Evolutionary conservation across 1,140 invertebrate species (phyloP), one percentile per base, ranked within the genome.

Genomic region (Semibalanus balanoides): DNA sequence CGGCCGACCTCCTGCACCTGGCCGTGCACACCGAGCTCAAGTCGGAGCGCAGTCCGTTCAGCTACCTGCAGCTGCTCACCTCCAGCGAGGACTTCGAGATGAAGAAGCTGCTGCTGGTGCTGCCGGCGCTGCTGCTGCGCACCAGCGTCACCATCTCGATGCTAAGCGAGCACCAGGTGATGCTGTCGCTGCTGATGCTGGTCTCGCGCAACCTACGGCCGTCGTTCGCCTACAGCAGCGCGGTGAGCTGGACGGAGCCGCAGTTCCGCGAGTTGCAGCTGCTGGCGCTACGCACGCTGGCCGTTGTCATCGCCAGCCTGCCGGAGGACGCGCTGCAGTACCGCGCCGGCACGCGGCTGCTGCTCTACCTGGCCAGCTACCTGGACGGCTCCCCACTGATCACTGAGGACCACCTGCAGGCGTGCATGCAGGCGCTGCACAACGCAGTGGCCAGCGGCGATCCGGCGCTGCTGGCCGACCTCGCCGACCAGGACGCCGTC

Each of bases 251-350:
- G 70, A 72, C 70, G n/a, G n/a, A 28, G 29, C n/a, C 70, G n/a
- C 70, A 72, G 70, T 72, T 72, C 70, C 28, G 28, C n/a, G 70
- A 72, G 70, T 9, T 72, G n/a, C 70, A 72, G 70, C 70, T 72
- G 29, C 28, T 72, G n/a, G 70, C 70, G 0, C n/a, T 72, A n/a
- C 9, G 11, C 29, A 72, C 70, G n/a, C n/a, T 72, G 11, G 70
- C 28, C 29, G n/a, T 19, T 9, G 28, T 72, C 28, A 30, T 72
- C 28, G 70, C 9, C 28, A 30, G 29, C 28, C 70, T 72, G 3
- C 70, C 70, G 11, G 70, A 72, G 29, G 29, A 29, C 11, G 70
- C 70, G 11, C n/a, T 72, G 19, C 5, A 72, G 29, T 30, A 29
- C 28, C 22, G 70, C 25, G 70, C 70, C 7, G 29, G 70, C 29